Conservation (phyloP, 53 echinoderm and acorn worm species). For the Astropecten irregularis region DNA sequence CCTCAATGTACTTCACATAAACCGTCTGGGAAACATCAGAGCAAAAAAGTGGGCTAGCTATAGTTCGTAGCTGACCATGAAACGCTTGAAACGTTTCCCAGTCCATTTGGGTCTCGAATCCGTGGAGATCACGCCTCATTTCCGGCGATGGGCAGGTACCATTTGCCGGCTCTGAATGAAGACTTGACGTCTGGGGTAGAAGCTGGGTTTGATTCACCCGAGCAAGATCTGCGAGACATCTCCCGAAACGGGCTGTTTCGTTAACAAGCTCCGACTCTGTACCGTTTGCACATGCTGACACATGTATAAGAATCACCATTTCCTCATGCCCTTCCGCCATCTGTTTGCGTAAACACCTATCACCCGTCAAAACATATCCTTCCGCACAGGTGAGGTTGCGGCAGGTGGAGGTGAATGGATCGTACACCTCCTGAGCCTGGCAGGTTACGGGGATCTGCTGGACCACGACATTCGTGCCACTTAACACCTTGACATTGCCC, state of each 20-base stretch:
- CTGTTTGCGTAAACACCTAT: background rate
- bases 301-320: too few species aligned
- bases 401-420: constrained; percentile 26
- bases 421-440: constrained; percentile 5
- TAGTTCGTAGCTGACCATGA: background rate
- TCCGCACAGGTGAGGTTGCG: constrained; percentile 13
- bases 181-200: background rate
- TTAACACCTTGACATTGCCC: constrained; percentile 44
- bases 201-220: background rate
- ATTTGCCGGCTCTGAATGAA: background rate
- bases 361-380: background rate
- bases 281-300: too few species aligned
- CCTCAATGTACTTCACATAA: background rate
- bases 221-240: background rate
- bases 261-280: background rate
- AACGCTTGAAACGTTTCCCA: background rate
- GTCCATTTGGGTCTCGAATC: background rate
- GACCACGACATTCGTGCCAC: background rate
- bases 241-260: background rate
- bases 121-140: background rate
- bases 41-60: background rate
- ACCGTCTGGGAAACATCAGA: background rate
- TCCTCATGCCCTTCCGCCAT: too few species aligned
- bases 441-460: constrained; percentile 1
- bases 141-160: too few species aligned